These are phyloP conservation scores for Gymnoscelis rufifasciata DNA, from an alignment of 2,888 invertebrate species.

Conservation along the genomic window DNA sequence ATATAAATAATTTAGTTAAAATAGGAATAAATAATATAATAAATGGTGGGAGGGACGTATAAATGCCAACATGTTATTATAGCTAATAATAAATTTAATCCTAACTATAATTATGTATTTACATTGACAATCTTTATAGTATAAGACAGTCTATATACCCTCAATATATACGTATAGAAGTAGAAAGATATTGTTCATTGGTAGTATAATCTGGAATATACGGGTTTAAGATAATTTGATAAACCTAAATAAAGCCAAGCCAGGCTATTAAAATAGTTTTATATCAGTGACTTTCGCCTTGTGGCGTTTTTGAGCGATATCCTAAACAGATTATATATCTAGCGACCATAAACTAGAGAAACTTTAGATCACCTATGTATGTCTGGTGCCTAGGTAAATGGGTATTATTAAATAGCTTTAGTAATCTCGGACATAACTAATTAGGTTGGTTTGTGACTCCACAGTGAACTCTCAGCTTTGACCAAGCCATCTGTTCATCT, in stretches of 20 bases:
- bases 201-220: too few relatives aligned
- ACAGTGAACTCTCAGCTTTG: too few relatives aligned
- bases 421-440: too few relatives aligned
- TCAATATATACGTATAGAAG: background rate
- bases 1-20: constrained; percentile 14
- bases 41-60: constrained; percentile 56
- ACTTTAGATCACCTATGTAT: too few relatives aligned
- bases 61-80: constrained; percentile 47
- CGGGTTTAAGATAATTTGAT: background rate
- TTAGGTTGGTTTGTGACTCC: too few relatives aligned
- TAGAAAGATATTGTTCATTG: too few relatives aligned
- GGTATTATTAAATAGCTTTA: too few relatives aligned
- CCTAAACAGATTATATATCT: background rate
- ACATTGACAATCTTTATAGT: constrained; percentile 12
- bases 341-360: constrained; percentile 2
- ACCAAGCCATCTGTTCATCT: too few relatives aligned
- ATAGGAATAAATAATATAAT: constrained; percentile 27
- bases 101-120: constrained; percentile 26
- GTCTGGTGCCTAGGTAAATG: too few relatives aligned
- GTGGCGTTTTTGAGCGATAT: background rate
- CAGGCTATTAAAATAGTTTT: too few relatives aligned
- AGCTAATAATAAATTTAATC: constrained; percentile 46
- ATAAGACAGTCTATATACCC: constrained; percentile 1
- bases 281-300: constrained; percentile 1
- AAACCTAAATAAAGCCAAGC: background rate